These are phyloP conservation scores for Pseudomyrmex flavicornis DNA, from an alignment of 1,140 invertebrate species.

Conservation along the genomic window DNA sequence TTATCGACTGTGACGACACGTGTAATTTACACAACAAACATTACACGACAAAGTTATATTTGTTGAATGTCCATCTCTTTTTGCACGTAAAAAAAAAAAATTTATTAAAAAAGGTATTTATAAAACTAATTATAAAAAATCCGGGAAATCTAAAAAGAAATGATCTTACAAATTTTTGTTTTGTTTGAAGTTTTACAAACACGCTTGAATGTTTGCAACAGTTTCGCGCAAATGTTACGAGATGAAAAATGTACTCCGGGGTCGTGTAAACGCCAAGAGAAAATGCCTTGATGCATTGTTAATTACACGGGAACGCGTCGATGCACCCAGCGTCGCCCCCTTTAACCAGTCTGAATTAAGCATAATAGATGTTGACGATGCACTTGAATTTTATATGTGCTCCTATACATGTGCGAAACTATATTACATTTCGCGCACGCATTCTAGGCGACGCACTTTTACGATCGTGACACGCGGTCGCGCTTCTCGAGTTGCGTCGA, in stretches of 20 bases:
- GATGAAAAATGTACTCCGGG: background rate
- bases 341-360: constrained; percentile 26
- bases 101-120: too few relatives aligned
- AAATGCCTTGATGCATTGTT: constrained; percentile 34
- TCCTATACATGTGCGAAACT: background rate
- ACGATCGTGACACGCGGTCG: background rate
- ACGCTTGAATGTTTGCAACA: too few relatives aligned
- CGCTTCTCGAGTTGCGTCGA: constrained; percentile 16
- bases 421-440: constrained; percentile 3
- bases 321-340: constrained; percentile 3
- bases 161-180: background rate
- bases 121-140: too few relatives aligned
- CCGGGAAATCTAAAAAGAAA: background rate
- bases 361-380: background rate
- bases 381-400: background rate
- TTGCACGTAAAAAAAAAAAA: too few relatives aligned
- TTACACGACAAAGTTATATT: too few relatives aligned
- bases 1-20: too few relatives aligned
- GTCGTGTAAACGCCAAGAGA: constrained; percentile 1
- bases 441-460: background rate
- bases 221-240: background rate
- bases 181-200: background rate
- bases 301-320: constrained; percentile 27
- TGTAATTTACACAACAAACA: too few relatives aligned
- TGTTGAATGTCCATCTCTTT: background rate